Evolutionary conservation across 2,113 vertebrate species (phyloP).

Genomic region (Neotoma lepida): DNA sequence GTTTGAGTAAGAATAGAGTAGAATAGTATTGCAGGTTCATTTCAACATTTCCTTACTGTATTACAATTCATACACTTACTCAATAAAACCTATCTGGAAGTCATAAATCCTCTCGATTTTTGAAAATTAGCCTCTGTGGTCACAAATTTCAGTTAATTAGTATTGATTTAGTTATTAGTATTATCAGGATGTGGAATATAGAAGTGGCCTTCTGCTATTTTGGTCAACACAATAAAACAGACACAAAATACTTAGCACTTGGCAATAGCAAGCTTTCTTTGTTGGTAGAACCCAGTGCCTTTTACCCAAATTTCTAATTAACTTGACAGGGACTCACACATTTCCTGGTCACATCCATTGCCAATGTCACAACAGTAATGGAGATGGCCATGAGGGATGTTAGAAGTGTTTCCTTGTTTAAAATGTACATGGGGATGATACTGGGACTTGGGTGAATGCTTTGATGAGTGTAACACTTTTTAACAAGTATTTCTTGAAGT

Average conservation of each 20-base stretch:
- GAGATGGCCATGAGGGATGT: neutral
- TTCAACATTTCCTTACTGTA: neutral
- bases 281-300: neutral
- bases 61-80: neutral
- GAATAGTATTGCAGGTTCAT: neutral
- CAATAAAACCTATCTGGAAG: neutral
- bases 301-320: neutral
- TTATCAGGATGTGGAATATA: neutral
- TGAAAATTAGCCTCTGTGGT: conserved; percentile 29
- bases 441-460: neutral
- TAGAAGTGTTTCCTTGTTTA: neutral
- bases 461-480: neutral
- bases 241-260: neutral
- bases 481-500: neutral
- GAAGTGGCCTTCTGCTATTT: neutral
- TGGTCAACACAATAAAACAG: neutral
- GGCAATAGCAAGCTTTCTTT: neutral
- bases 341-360: neutral
- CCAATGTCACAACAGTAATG: neutral
- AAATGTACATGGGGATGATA: neutral
- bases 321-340: neutral
- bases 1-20: neutral
- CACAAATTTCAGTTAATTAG: conserved; percentile 1
- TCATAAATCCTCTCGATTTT: neutral
- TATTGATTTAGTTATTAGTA: neutral